Conservation (phyloP, 2,113 vertebrate genomes). For the Australoheros scitulus region DNA sequence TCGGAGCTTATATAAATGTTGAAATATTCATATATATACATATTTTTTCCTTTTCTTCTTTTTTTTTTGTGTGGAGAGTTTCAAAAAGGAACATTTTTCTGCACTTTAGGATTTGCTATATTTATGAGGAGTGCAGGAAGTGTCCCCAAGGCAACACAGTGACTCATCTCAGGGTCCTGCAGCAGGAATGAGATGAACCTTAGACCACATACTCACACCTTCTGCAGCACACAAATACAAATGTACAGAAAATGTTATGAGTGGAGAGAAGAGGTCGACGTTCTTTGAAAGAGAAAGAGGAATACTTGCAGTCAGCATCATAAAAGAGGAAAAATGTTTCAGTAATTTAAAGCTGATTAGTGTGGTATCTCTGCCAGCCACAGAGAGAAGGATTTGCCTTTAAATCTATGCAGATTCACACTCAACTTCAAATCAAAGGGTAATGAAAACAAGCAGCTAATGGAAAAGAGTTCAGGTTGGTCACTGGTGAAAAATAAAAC, state of each 20-base stretch:
- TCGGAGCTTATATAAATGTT: conserved; percentile 72
- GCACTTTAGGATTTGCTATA: conserved; percentile 83
- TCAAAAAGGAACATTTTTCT: conserved; percentile 79
- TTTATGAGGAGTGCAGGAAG: conserved; percentile 77
- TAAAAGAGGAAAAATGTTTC: background rate
- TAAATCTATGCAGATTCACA: conserved; percentile 12
- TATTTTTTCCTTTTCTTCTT: conserved; percentile 57
- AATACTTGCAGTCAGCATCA: background rate
- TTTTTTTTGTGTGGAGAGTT: conserved; percentile 56
- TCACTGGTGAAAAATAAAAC: background rate
- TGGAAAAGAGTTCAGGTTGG: conserved; percentile 9
- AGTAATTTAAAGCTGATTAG: background rate
- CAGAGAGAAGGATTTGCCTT: background rate
- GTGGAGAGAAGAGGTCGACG: background rate
- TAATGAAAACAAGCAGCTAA: conserved; percentile 20
- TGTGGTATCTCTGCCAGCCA: background rate
- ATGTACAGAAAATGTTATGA: conserved; percentile 8
- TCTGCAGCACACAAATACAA: conserved; percentile 16
- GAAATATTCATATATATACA: conserved; percentile 80
- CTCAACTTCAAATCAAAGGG: background rate
- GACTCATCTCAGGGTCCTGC: conserved; percentile 72
- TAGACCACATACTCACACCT: conserved; percentile 32
- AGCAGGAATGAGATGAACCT: conserved; percentile 39
- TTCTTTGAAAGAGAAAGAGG: conserved; percentile 58
- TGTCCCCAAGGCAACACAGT: conserved; percentile 65